Evolutionary conservation across 2,113 vertebrate genomes (phyloP).

Genomic region (Panurus biarmicus): DNA sequence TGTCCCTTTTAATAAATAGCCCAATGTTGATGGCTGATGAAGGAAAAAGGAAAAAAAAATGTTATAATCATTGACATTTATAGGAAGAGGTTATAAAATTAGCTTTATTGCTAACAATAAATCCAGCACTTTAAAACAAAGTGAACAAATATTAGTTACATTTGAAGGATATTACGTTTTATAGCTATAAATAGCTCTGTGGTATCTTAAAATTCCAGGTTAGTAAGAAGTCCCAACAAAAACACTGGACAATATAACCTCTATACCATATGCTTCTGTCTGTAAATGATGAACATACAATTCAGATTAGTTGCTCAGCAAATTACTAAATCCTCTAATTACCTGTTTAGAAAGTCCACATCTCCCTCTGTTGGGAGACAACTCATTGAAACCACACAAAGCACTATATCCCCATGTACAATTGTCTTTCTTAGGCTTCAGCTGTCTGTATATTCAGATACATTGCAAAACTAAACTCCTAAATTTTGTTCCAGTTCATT

Average conservation of each 20-base stretch:
- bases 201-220: not conserved
- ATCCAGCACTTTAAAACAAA: not conserved
- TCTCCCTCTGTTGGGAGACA: not conserved
- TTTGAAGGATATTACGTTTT: not conserved
- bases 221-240: not conserved
- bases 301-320: not conserved
- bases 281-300: rapidly evolving
- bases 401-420: not conserved
- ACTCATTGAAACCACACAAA: not conserved
- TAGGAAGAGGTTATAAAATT: not conserved
- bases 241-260: not conserved
- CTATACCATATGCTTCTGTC: not conserved
- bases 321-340: not conserved
- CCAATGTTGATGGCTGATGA: not conserved
- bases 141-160: not conserved
- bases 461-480: not conserved
- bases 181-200: not conserved
- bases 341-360: not conserved
- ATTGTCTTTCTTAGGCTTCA: not conserved
- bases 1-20: not conserved
- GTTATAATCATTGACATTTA: not conserved
- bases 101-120: not conserved
- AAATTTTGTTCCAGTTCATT: not conserved
- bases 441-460: not conserved
- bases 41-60: not conserved